phyloP scores from a whole-genome alignment of 2,797 vertebrate genomes.

The Coregonus sp. region DNA sequence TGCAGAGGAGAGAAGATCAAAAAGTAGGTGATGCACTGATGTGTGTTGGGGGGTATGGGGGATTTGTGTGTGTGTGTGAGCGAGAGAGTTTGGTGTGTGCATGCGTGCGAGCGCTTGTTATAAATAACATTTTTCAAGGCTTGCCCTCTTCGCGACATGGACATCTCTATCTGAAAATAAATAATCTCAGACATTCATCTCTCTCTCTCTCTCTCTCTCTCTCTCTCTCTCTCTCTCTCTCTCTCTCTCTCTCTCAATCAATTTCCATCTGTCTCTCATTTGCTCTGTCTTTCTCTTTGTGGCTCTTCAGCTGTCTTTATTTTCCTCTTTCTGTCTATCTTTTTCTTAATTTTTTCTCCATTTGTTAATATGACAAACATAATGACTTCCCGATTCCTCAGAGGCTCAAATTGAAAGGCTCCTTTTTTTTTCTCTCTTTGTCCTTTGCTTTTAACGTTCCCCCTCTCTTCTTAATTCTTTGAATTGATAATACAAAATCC shows the following conservation, averaged over 20 bases:
- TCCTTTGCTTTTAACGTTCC: slow-evolving; percentile 33
- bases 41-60: neutral
- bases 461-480: neutral
- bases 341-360: slow-evolving; percentile 63
- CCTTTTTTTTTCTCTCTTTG: slow-evolving; percentile 45
- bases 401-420: slow-evolving; percentile 36
- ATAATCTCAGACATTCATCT: slow-evolving; percentile 18
- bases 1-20: neutral
- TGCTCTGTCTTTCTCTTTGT: slow-evolving; percentile 23
- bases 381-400: slow-evolving; percentile 72
- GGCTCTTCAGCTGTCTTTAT: slow-evolving; percentile 39
- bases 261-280: slow-evolving; percentile 50
- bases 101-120: neutral
- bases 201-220: slow-evolving; percentile 42
- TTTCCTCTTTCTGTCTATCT: slow-evolving; percentile 55
- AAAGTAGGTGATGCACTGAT: neutral
- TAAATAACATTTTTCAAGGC: neutral
- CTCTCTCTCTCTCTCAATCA: slow-evolving; percentile 32
- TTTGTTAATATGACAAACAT: slow-evolving; percentile 82
- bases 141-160: neutral
- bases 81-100: neutral
- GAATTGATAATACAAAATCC: neutral
- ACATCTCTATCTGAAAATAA: neutral
- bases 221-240: slow-evolving; percentile 36
- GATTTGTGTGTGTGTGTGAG: neutral